Evolutionary conservation across 1,140 invertebrate genomes (phyloP).

Genomic region (Euura saliciscinereae): DNA sequence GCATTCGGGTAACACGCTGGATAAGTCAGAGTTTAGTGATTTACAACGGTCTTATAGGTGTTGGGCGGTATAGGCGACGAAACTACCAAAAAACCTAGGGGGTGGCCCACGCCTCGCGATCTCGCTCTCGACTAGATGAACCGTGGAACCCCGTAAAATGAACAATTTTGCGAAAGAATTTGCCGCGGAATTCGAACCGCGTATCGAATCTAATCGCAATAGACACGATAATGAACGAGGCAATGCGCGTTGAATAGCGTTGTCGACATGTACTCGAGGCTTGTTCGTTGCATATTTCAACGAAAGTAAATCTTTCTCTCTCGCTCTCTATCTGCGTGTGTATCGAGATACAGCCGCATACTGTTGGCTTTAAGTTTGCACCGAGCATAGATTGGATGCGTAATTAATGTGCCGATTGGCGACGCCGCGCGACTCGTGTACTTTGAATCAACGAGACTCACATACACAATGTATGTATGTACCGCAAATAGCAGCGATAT

Average conservation of each 20-base stretch:
- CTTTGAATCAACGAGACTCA: constrained; percentile 3
- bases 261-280: not conserved
- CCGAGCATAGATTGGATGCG: constrained; percentile 3
- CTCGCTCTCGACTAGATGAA: too few species aligned
- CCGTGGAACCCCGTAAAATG: too few species aligned
- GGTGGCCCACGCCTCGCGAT: not conserved
- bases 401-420: constrained; percentile 7
- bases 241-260: not conserved
- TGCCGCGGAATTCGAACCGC: too few species aligned
- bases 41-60: not conserved
- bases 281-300: constrained; percentile 5
- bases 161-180: too few species aligned
- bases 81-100: not conserved
- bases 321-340: not conserved
- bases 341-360: not conserved
- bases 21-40: not conserved
- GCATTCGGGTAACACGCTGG: constrained; percentile 1
- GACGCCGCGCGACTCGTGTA: constrained; percentile 6
- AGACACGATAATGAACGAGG: constrained; percentile 1
- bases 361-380: not conserved
- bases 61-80: not conserved
- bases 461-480: not conserved
- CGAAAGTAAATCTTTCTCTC: not conserved
- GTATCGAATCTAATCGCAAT: not conserved
- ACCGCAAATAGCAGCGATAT: not conserved